Percentiles rank a stretch among this genome's conserved stretches.
These are phyloP conservation scores for Pteronura brasiliensis DNA, from an alignment of 2,113 vertebrate species.

Conservation along the genomic window DNA sequence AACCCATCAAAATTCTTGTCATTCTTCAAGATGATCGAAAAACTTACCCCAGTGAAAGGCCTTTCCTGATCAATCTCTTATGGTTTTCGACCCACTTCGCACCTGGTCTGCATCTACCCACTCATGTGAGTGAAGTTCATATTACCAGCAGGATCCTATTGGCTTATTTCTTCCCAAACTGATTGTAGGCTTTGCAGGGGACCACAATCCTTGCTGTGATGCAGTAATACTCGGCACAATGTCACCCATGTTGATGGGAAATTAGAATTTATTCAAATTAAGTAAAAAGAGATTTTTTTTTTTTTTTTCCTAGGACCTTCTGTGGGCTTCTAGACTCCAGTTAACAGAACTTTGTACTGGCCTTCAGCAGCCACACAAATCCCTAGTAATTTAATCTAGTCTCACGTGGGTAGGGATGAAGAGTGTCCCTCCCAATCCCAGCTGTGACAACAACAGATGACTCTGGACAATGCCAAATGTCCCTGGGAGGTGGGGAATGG, in stretches of 20 bases:
- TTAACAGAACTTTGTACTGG: not conserved
- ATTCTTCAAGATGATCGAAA: not conserved
- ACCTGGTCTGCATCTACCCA: not conserved
- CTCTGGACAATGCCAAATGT: not conserved
- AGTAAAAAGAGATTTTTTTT: not conserved
- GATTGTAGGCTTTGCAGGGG: not conserved
- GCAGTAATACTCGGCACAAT: not conserved
- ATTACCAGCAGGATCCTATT: not conserved
- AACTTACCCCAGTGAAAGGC: not conserved
- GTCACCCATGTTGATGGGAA: not conserved
- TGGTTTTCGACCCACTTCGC: not conserved
- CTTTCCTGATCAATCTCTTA: not conserved
- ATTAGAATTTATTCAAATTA: not conserved
- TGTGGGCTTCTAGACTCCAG: not conserved
- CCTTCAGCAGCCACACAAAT: not conserved
- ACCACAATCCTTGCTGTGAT: not conserved
- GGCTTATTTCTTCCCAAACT: not conserved
- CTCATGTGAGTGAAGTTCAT: not conserved
- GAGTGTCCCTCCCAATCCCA: no score
- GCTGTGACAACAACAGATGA: not conserved
- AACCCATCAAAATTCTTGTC: not conserved
- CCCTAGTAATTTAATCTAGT: not conserved
- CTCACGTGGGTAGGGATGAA: not conserved
- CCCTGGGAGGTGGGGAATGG: not conserved
- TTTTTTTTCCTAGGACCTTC: not conserved